Conservation (phyloP, 37 sponge, comb jelly and placozoan genomes). For the Agelas oroides region DNA sequence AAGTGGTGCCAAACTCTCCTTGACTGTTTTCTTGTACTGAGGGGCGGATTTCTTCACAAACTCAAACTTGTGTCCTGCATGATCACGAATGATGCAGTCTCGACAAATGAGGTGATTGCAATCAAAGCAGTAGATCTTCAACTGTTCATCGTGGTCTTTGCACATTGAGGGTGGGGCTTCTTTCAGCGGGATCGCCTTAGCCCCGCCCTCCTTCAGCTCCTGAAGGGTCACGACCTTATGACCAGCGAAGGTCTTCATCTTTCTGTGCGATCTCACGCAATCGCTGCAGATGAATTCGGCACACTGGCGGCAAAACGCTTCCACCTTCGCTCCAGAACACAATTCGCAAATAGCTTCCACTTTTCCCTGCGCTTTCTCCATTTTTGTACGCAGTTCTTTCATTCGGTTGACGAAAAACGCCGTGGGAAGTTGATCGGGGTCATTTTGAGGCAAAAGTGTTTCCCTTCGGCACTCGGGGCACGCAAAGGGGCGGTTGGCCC, state of each 20-base stretch:
- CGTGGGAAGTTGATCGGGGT: slow-evolving; percentile 6
- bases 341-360: slow-evolving; percentile 37
- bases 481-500: slow-evolving; percentile 21
- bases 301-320: slow-evolving; percentile 47
- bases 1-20: not conserved
- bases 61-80: slow-evolving; percentile 34
- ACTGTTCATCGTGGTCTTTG: slow-evolving; percentile 20
- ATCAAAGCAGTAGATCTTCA: slow-evolving; percentile 51
- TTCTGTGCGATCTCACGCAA: slow-evolving; percentile 22
- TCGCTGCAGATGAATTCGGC: slow-evolving; percentile 43
- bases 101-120: slow-evolving; percentile 47
- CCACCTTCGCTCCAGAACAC: slow-evolving; percentile 14
- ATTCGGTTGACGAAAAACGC: slow-evolving; percentile 52
- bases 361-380: slow-evolving; percentile 29
- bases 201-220: slow-evolving; percentile 26
- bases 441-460: slow-evolving; percentile 14
- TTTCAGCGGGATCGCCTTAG: slow-evolving; percentile 8
- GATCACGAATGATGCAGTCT: slow-evolving; percentile 36
- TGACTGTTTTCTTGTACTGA: slow-evolving; percentile 21
- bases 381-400: slow-evolving; percentile 30
- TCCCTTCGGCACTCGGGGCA: slow-evolving; percentile 49
- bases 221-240: slow-evolving; percentile 31
- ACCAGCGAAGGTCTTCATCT: slow-evolving; percentile 14
- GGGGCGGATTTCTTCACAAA: slow-evolving; percentile 35
- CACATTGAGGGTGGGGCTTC: slow-evolving; percentile 7